These are phyloP conservation scores for Mermis nigrescens DNA, from an alignment of 2,888 invertebrate genomes.

Conservation along the genomic window DNA sequence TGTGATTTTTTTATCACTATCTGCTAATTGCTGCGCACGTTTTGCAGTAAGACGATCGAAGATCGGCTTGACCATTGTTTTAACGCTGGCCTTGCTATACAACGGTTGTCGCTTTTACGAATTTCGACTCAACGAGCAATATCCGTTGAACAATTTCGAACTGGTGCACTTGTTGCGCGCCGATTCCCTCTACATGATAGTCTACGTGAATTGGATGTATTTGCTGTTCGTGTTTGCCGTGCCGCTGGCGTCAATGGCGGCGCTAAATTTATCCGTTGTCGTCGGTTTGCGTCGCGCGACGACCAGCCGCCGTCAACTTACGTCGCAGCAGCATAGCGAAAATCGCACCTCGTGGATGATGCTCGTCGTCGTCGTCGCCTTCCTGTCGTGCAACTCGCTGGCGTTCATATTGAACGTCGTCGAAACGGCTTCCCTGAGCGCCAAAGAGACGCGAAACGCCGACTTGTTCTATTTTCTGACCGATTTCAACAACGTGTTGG, in stretches of 20 bases:
- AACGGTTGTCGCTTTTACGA: slow-evolving; percentile 9
- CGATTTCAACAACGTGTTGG: background rate
- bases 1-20: too few species aligned
- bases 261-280: slow-evolving; percentile 4
- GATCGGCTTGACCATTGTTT: background rate
- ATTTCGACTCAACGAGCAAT: background rate
- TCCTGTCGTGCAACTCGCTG: background rate
- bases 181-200: background rate
- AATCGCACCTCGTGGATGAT: slow-evolving; percentile 8
- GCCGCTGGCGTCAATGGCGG: slow-evolving; percentile 4
- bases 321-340: background rate
- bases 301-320: background rate
- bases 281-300: background rate
- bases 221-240: background rate
- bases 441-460: background rate
- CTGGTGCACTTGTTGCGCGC: background rate
- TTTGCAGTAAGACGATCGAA: background rate
- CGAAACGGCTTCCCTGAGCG: background rate
- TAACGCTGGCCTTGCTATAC: background rate
- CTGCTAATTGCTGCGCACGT: too few species aligned
- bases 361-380: slow-evolving; percentile 2
- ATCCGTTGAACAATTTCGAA: background rate
- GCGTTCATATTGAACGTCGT: background rate
- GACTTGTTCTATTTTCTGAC: background rate
- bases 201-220: background rate